A percentile compares a stretch with the other conserved stretches of the same genome.
Evolutionary conservation across 2,113 vertebrate species (phyloP).

Genomic region (Tragelaphus scriptus): DNA sequence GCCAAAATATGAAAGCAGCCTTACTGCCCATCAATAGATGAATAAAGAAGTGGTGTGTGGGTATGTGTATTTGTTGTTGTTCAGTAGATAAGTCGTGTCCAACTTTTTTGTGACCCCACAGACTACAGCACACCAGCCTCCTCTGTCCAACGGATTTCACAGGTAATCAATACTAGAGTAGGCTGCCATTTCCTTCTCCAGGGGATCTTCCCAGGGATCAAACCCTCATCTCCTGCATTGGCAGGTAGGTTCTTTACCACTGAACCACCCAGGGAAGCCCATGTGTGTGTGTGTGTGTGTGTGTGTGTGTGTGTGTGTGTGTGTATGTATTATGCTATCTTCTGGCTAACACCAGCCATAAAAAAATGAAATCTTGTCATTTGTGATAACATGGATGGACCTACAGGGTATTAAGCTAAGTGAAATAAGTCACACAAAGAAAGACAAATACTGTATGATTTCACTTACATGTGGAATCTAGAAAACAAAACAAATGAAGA

Average conservation of each 20-base stretch:
- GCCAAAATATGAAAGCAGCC: neutral
- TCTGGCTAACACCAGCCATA: neutral
- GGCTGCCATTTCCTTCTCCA: neutral
- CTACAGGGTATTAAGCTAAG: neutral
- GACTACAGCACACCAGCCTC: neutral
- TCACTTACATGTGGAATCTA: neutral
- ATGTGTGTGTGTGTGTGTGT: neutral
- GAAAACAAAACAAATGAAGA: neutral
- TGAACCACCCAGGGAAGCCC: neutral
- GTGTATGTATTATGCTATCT: neutral
- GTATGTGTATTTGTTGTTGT: neutral
- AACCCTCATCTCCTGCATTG: neutral
- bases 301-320: neutral
- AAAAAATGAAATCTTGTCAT: neutral
- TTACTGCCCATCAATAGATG: neutral
- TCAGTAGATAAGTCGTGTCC: neutral
- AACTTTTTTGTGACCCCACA: neutral
- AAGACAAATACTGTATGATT: neutral
- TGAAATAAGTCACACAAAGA: neutral
- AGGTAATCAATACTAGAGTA: neutral
- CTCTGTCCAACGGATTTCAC: neutral
- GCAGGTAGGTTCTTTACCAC: neutral
- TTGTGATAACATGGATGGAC: neutral
- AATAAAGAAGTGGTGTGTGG: neutral
- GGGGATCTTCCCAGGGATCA: neutral